These are phyloP conservation scores for Zalophus californianus DNA, from an alignment of 2,797 vertebrate genomes.

Conservation along the genomic window DNA sequence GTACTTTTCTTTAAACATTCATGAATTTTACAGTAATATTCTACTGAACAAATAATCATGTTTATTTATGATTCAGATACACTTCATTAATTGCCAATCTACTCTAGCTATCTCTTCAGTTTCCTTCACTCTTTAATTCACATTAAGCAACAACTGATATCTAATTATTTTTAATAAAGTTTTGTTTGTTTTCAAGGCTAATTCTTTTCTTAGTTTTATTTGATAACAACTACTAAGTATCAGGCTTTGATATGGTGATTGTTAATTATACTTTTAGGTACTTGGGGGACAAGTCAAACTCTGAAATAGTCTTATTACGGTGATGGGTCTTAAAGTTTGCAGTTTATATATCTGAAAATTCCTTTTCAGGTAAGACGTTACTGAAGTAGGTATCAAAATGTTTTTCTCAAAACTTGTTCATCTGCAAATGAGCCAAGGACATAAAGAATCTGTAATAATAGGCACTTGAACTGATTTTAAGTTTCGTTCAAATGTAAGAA, in stretches of 20 bases:
- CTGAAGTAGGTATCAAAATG: constrained; percentile 1
- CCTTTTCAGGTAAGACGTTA: neutral
- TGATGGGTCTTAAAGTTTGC: neutral
- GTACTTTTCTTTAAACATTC: constrained; percentile 54
- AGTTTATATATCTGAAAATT: neutral
- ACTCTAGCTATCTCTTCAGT: constrained; percentile 56
- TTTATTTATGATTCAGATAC: constrained; percentile 71
- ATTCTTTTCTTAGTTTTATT: constrained; percentile 57
- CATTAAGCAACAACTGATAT: constrained; percentile 62
- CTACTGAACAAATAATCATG: constrained; percentile 65
- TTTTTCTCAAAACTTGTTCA: neutral
- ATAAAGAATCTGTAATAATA: neutral
- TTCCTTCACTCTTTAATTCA: constrained; percentile 56
- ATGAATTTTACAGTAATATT: constrained; percentile 61
- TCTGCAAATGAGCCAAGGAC: neutral
- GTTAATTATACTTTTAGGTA: neutral
- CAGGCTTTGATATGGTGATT: constrained; percentile 10
- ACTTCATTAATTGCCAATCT: constrained; percentile 66
- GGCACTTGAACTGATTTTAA: neutral
- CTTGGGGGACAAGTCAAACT: neutral
- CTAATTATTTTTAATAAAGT: constrained; percentile 67
- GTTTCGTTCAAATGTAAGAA: constrained; percentile 30
- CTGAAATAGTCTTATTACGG: neutral
- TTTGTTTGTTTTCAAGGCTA: constrained; percentile 59
- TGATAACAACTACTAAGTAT: constrained; percentile 34